A percentile compares a stretch with the other conserved stretches of the same genome.
phyloP scores from a whole-genome alignment of 2,888 invertebrate species.

The Itoplectis maculator region DNA sequence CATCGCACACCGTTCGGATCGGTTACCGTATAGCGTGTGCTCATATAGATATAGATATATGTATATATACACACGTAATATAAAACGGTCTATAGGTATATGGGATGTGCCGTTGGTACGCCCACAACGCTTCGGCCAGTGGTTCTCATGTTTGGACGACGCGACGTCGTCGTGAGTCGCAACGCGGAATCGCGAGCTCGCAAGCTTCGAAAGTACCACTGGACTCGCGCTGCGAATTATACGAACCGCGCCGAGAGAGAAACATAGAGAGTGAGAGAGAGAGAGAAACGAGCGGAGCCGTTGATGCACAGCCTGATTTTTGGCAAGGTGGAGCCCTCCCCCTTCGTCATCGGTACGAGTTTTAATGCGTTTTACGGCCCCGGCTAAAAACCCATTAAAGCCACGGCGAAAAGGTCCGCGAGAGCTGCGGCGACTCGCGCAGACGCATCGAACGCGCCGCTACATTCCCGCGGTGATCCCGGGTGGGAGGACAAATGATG shows the following conservation, averaged over 20 bases:
- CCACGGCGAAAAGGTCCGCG: conserved; percentile 41
- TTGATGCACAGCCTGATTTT: conserved; percentile 81
- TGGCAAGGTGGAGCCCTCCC: conserved; percentile 80
- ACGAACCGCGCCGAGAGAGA: conserved; percentile 60
- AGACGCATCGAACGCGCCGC: conserved; percentile 8
- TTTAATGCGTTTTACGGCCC: conserved; percentile 83
- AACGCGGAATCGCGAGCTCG: too few species aligned
- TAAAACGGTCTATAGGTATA: conserved; percentile 76
- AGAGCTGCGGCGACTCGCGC: neutral
- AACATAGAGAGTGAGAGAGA: too few species aligned
- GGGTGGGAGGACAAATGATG: conserved; percentile 51
- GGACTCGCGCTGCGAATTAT: conserved; percentile 69
- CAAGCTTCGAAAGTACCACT: conserved; percentile 76
- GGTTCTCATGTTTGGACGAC: conserved; percentile 77
- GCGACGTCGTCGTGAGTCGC: neutral
- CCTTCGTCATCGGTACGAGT: conserved; percentile 82
- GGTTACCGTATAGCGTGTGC: conserved; percentile 40
- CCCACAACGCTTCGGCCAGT: conserved; percentile 81
- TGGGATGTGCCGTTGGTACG: conserved; percentile 81
- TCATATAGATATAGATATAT: conserved; percentile 14
- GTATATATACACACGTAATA: neutral
- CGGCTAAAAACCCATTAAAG: conserved; percentile 81
- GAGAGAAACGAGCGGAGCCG: too few species aligned
- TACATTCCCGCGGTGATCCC: conserved; percentile 2
- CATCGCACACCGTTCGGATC: conserved; percentile 72